Evolutionary conservation across 2,797 vertebrate species (phyloP).

Genomic region (Microctenopoma steveboyesi): DNA sequence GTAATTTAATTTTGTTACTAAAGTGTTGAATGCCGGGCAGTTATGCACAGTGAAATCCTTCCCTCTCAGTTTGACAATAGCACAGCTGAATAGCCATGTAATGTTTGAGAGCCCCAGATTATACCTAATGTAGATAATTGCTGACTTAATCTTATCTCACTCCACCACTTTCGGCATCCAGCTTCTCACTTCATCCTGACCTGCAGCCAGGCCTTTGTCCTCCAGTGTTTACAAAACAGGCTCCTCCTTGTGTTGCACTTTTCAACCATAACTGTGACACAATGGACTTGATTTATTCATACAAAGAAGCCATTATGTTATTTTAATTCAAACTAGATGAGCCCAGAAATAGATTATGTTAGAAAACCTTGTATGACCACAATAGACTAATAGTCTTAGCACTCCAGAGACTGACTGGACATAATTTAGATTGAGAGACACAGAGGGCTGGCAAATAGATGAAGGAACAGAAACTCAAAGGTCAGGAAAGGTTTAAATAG

Average conservation of each 20-base stretch:
- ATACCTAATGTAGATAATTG: not conserved
- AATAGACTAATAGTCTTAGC: conserved; percentile 55
- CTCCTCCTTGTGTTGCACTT: not conserved
- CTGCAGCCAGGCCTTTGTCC: not conserved
- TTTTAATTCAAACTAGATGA: conserved; percentile 15
- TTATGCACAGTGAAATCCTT: not conserved
- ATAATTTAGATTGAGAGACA: conserved; percentile 21
- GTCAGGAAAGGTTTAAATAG: conserved; percentile 34
- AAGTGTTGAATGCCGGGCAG: not conserved
- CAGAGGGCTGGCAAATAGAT: conserved; percentile 7
- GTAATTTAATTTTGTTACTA: not conserved
- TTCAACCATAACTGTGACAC: not conserved
- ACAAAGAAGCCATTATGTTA: conserved; percentile 5
- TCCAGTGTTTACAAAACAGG: conserved; percentile 21
- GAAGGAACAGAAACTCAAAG: not conserved
- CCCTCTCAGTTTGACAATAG: not conserved
- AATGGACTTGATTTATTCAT: not conserved
- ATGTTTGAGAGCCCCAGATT: not conserved
- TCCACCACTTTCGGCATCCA: not conserved
- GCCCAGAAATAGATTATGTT: conserved; percentile 37
- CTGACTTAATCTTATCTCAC: not conserved
- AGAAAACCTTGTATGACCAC: conserved; percentile 34
- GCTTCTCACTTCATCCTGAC: not conserved
- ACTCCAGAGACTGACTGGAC: conserved; percentile 30
- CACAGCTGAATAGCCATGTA: not conserved